A percentile compares a stretch with the other conserved stretches of the same genome.
Conservation (phyloP, 92 coral and sea anemone species). For the Epizoanthus ramosus region DNA sequence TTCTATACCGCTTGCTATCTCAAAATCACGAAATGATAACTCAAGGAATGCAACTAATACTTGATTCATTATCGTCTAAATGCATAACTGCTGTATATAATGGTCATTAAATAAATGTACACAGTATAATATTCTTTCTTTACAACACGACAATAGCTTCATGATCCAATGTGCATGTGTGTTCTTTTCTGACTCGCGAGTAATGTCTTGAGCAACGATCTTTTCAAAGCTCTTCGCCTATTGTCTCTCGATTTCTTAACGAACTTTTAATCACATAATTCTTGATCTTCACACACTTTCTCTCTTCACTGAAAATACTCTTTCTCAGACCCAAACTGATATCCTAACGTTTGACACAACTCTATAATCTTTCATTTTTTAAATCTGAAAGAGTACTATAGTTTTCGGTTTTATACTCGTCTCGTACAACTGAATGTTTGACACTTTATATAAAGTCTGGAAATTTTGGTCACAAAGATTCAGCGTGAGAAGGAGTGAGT, state of each 20-base stretch:
- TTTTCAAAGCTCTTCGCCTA: background rate
- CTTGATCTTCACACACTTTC: background rate
- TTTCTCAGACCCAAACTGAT: too few species aligned
- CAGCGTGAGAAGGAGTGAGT: background rate
- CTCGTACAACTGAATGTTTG: too few species aligned
- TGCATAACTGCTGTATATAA: background rate
- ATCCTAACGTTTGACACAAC: too few species aligned
- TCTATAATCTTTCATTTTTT: too few species aligned
- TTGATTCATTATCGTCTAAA: slow-evolving; percentile 21
- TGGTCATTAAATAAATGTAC: background rate
- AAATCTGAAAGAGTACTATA: too few species aligned
- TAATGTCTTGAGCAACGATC: background rate
- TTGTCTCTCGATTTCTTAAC: background rate
- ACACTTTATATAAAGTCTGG: background rate
- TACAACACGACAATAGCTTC: background rate
- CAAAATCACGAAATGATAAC: slow-evolving; percentile 32
- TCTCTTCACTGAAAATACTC: background rate
- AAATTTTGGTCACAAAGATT: background rate
- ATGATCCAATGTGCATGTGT: background rate
- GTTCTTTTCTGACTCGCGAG: background rate
- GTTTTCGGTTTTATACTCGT: too few species aligned
- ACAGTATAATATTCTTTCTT: background rate
- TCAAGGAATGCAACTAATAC: slow-evolving; percentile 9
- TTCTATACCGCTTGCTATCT: slow-evolving; percentile 5
- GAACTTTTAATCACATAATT: slow-evolving; percentile 11